Percentiles rank a stretch among this genome's conserved stretches.
Evolutionary conservation across 2,113 vertebrate genomes (phyloP).

Genomic region (Ciconia maguari): DNA sequence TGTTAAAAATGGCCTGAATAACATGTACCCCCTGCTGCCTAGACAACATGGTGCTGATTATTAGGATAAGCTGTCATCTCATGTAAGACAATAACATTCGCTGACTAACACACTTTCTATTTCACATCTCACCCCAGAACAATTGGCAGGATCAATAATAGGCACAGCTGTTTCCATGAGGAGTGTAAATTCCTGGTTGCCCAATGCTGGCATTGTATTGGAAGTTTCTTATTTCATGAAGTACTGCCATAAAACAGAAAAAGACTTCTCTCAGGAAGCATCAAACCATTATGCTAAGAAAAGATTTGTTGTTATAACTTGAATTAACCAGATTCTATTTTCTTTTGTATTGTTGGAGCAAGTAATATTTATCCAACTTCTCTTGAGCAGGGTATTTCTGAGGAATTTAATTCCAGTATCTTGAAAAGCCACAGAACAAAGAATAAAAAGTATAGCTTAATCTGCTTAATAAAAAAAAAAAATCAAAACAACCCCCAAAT

Average conservation of each 20-base stretch:
- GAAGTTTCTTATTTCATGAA: background rate
- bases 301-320: background rate
- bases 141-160: background rate
- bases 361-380: background rate
- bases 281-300: background rate
- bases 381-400: background rate
- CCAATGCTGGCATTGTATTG: background rate
- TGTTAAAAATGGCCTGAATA: background rate
- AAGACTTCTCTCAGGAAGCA: background rate
- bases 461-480: background rate
- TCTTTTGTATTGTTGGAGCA: background rate
- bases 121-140: background rate
- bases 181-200: background rate
- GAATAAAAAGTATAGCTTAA: background rate
- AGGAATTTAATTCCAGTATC: background rate
- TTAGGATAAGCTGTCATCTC: background rate
- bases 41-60: background rate
- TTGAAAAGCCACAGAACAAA: background rate
- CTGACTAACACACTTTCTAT: background rate
- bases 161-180: background rate
- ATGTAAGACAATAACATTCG: background rate
- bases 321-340: background rate
- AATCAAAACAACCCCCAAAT: background rate
- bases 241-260: background rate
- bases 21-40: background rate